phyloP scores from a whole-genome alignment of 1,140 invertebrate species.

The Archivesica marissinica region DNA sequence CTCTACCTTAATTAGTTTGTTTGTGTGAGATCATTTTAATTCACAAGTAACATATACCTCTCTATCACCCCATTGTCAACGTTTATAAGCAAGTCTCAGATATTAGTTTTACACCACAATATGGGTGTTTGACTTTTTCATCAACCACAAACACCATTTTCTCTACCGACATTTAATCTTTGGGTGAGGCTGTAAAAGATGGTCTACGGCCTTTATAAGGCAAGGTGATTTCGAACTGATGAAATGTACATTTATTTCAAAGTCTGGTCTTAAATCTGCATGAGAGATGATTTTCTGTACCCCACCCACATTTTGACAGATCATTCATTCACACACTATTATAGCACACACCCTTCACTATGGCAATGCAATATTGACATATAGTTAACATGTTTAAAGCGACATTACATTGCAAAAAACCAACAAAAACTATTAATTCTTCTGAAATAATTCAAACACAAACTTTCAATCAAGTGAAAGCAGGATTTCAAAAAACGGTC shows the following conservation, averaged over 20 bases:
- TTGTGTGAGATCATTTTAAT: background rate
- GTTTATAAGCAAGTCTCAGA: background rate
- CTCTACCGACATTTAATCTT: background rate
- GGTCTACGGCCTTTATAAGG: constrained; percentile 28
- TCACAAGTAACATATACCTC: background rate
- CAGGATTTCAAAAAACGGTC: background rate
- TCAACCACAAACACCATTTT: too few relatives aligned
- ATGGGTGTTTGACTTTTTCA: too few relatives aligned
- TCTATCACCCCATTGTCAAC: background rate
- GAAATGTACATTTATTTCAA: constrained; percentile 18
- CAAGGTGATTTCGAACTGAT: background rate
- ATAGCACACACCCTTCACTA: background rate
- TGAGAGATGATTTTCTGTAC: constrained; percentile 1
- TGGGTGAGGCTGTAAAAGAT: constrained; percentile 11
- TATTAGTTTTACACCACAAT: too few relatives aligned
- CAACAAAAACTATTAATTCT: background rate
- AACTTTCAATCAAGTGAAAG: background rate
- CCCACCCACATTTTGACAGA: constrained; percentile 4
- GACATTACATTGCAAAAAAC: too few relatives aligned
- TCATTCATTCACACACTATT: background rate
- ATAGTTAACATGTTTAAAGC: too few relatives aligned
- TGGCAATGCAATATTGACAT: too few relatives aligned
- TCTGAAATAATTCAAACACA: background rate
- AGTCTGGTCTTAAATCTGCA: background rate
- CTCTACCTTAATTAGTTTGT: background rate